phyloP scores from a whole-genome alignment of 23 tunicate species.

The Diplosoma virens region DNA sequence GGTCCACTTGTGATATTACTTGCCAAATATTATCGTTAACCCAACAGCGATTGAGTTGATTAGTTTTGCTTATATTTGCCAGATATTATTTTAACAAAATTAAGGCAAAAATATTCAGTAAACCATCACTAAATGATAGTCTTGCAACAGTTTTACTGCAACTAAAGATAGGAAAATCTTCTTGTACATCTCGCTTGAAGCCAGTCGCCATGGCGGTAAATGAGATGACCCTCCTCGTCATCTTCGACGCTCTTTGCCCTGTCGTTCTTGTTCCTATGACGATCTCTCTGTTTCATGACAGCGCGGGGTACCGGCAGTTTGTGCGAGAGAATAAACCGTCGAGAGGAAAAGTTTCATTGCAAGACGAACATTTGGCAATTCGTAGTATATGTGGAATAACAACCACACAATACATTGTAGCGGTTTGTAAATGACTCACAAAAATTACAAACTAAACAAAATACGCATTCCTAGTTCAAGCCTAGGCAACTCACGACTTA shows the following conservation, averaged over 20 bases:
- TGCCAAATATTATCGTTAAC: no score
- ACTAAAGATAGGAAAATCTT: constrained; percentile 54
- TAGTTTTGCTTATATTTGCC: no score
- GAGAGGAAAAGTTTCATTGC: constrained; percentile 53
- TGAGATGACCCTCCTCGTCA: constrained; percentile 98
- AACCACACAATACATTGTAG: constrained; percentile 82
- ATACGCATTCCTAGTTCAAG: not conserved
- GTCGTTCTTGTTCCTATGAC: constrained; percentile 92
- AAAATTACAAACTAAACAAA: not conserved
- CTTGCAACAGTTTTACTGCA: constrained; percentile 60
- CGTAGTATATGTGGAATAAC: constrained; percentile 93
- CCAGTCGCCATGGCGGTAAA: constrained; percentile 96
- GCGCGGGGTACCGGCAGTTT: constrained; percentile 29
- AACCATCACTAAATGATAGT: constrained; percentile 29
- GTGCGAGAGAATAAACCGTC: constrained; percentile 39
- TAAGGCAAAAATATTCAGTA: constrained; percentile 10
- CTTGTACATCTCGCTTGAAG: constrained; percentile 98
- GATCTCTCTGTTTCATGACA: constrained; percentile 84
- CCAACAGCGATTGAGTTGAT: no score
- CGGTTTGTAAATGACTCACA: not conserved
- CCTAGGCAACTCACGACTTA: not conserved
- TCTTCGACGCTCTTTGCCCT: constrained; percentile 96
- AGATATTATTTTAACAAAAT: not conserved
- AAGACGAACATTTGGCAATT: constrained; percentile 78
- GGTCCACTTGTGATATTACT: no score